These are phyloP conservation scores for Yoshiicerus persimilis DNA, from an alignment of 1,140 invertebrate species.

Conservation along the genomic window DNA sequence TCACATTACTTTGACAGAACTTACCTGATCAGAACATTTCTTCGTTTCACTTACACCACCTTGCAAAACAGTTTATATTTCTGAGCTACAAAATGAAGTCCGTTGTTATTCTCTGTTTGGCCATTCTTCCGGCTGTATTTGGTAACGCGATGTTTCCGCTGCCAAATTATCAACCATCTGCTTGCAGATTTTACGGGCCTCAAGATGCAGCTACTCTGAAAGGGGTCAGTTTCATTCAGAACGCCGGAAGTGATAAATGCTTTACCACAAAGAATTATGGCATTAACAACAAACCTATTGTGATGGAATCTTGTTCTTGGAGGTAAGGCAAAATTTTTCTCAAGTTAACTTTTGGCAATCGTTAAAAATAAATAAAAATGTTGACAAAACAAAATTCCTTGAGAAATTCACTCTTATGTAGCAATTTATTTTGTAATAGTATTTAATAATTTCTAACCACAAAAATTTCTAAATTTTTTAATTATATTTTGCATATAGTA, in stretches of 20 bases:
- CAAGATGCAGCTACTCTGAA: constrained; percentile 24
- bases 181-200: constrained; percentile 19
- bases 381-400: no score
- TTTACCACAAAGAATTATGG: neutral
- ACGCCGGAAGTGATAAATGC: constrained; percentile 2
- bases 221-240: constrained; percentile 27
- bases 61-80: no score
- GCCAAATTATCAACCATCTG: neutral
- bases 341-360: no score
- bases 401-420: no score
- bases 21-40: neutral
- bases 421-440: no score
- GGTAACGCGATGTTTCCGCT: neutral
- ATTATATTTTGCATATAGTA: no score
- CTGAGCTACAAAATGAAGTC: neutral
- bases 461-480: no score
- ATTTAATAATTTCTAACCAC: no score
- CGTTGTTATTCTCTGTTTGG: neutral
- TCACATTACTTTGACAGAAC: neutral
- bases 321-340: neutral
- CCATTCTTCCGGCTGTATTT: neutral
- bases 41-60: neutral
- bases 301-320: constrained; percentile 18
- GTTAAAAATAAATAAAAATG: no score
- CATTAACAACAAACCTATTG: neutral